Evolutionary conservation across 2,113 vertebrate species (phyloP), one percentile per base, ranked within the genome.

Genomic region (Microcebus ravelobensis): DNA sequence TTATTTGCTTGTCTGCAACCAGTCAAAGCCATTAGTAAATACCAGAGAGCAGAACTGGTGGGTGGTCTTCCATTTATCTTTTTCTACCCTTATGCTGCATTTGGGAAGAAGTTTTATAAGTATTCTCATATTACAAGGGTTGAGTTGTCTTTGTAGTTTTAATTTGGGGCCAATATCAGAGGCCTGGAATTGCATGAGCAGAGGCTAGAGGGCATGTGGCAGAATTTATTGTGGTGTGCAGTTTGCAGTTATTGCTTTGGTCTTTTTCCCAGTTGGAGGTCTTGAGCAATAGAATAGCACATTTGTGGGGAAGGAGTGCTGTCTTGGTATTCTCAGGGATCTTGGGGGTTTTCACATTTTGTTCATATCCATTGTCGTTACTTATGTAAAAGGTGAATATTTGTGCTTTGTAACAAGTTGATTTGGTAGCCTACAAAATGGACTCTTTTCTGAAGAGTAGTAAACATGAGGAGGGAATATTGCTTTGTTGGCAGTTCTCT

Each of bases 111-210:
- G 71, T 95, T 96, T 96, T 88, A 96, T 97, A 96, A 94, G 90
- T 96, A 84, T 95, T 95, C 87, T 96, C 76, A 93, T 97, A 96
- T 96, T 87, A 94, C 84, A 95, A 95, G 91, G 91, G 87, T 93
- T 96, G 94, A 68, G 71, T 91, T 96, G 88, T 96, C 97, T 94
- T 96, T 13, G 1, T 90, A 90, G 91, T 97, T 97, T 96, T 98
- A 98, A 98, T 98, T 96, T 97, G 98, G 95, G 96, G 87, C 96
- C 97, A 95, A 5, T 98, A 97, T 96, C 25, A 15, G 87, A 95
- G 90, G 80, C 87, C 83, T 77, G 59, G 84, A 94, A 89, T 82
- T 83, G 74, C 87, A 81, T 25, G 87, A 90, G 92, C 84, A 73
- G 93, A 95, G 91, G 95, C 95, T 94, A 91, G 95, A 97, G 96